Base-by-base conservation (phyloP, 2,888 invertebrate species). In the Gibbula magus region DNA sequence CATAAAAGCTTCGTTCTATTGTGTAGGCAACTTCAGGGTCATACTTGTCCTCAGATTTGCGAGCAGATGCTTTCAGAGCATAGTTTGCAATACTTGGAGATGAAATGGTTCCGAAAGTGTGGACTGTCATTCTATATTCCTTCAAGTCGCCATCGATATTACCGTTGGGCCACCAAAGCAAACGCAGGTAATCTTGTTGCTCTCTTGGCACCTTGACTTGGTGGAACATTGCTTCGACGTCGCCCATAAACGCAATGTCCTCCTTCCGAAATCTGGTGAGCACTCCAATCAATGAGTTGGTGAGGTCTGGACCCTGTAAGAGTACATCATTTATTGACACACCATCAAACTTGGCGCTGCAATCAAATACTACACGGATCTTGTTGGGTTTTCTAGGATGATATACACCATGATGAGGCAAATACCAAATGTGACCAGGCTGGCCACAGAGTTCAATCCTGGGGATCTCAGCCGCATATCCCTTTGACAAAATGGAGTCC, bases 211-310 rank as follows among this genome's bases (percentile, higher is more conserved):
- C 80, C 16, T 74, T 77, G 3, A 80, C 66, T 20, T 67, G 73
- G 70, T 80, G 75, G 51, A 80, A 80, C 80, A 80, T 78, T 25
- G 29, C 61, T 32, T 80, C 77, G 18, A 80, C 77, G 74, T 80
- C 80, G 16, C 77, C 73, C 74, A 80, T 74, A 35, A 80, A 56
- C 22, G 80, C 77, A 75, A 77, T 20, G 18, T 39, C 35, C 7
- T 80, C 51, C 56, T 73, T 54, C 16, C 80, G 18, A 39, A 80
- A 80, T 39, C 75, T 70, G 16, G 45, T 29, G 8, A 80, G 66
- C n/a, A 80, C 74, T 29, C 80, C 78, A 22, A 78, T 16, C 29
- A 80, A 54, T 25, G 54, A 53, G 51, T 80, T 80, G 20, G 56
- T 78, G 32, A 75, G 74, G 35, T 80, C 80, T 35, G 80, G 80